Base-by-base conservation (phyloP, 2,113 vertebrate genomes). In the Grammatotria lemairii region DNA sequence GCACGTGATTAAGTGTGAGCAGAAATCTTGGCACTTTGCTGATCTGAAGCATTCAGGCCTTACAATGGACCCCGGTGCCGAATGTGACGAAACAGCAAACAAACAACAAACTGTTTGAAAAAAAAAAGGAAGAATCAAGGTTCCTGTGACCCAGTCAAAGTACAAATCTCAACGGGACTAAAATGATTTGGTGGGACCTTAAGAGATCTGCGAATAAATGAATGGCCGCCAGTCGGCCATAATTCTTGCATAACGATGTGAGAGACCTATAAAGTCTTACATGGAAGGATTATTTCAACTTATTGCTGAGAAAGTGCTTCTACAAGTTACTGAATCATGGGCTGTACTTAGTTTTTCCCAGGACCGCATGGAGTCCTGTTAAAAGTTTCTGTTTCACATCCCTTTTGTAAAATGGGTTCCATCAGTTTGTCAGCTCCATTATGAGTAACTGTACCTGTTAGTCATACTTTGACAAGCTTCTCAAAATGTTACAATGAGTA, bases 41-140 rank as follows among this genome's bases (percentile, higher is more conserved):
- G 33, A 38, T 21, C 63, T 68, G 19, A 21, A 8, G 33, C 33
- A 38, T 5, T 38, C 17, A 38, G 60, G 19, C 4, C 7, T 65
- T 1, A 21, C 10, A 65, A 5, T 65, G 60, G 0, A n/a, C 10
- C 21, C 60, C 35, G 60, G 60, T 63, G 1, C 9, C 2, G 2
- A 63, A n/a, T 19, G 31, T 35, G 17, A 2, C 4, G 1, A 65
- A 65, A 65, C 68, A 17, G 40, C 21, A 73, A 26, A 16, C 21
- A 26, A 11, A 42, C 35, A 70, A 42, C 38, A 73, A 16, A 42
- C 38, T 70, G 12, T 21, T 40, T 23, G n/a, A 1, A 9, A 14
- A 14, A n/a, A 40, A 14, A 21, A 12, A 40, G 12, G 9, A 65
- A 68, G 33, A 38, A 42, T 70, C 0, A 73, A 45, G 38, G 13